Conservation (phyloP, 2,888 invertebrate genomes). For the Apantesis nais region DNA sequence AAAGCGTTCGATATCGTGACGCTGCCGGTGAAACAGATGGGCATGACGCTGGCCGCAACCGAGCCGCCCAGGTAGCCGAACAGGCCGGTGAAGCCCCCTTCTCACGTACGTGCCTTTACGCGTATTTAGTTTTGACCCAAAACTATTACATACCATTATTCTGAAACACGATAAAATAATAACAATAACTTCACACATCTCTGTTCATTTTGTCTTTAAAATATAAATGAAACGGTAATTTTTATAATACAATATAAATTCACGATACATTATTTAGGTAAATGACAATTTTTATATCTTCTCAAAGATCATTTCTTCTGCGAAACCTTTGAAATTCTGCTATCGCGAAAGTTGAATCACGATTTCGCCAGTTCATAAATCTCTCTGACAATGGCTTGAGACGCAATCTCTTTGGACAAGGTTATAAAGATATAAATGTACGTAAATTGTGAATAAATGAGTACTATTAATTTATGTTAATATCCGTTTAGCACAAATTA, state of each 20-base stretch:
- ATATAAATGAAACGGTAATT: too few relatives aligned
- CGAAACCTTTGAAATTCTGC: conserved; percentile 8
- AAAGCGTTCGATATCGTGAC: too few relatives aligned
- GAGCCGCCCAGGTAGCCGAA: too few relatives aligned
- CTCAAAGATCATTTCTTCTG: conserved; percentile 4
- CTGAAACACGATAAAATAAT: neutral
- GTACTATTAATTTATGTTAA: neutral
- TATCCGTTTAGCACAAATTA: neutral
- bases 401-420: neutral
- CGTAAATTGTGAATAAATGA: neutral
- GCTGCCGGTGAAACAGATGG: too few relatives aligned
- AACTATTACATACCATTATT: neutral
- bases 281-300: conserved; percentile 21
- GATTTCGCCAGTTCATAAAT: conserved; percentile 19
- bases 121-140: neutral
- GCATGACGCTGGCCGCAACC: too few relatives aligned
- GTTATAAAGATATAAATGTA: neutral
- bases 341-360: conserved; percentile 19
- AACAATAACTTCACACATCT: neutral
- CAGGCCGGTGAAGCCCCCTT: too few relatives aligned
- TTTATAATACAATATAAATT: neutral
- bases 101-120: neutral
- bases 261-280: conserved; percentile 19
- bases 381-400: neutral
- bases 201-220: too few relatives aligned